phyloP scores from a whole-genome alignment of 2,797 vertebrate species.

The Crocidura indochinensis region DNA sequence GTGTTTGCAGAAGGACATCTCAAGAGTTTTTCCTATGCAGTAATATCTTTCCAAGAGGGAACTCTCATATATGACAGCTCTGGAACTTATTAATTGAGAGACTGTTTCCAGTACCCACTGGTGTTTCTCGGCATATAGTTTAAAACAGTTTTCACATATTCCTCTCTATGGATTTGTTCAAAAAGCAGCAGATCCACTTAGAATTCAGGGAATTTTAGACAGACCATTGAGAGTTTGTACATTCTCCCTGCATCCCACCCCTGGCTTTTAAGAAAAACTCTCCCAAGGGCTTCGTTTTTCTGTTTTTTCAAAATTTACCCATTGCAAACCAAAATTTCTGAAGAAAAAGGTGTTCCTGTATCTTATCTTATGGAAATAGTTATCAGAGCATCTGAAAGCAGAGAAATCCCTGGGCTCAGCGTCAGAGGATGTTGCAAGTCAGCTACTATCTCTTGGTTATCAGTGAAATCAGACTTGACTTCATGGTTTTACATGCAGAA shows the following conservation, averaged over 20 bases:
- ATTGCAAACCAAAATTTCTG: slow-evolving; percentile 7
- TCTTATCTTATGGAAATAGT: background rate
- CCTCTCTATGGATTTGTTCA: background rate
- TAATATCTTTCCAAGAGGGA: background rate
- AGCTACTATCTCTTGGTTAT: background rate
- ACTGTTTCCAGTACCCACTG: background rate
- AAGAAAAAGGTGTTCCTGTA: background rate
- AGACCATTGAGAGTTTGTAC: background rate
- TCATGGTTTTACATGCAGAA: background rate
- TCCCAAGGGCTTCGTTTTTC: background rate
- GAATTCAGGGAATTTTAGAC: background rate
- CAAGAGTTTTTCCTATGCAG: background rate
- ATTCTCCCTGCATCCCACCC: background rate
- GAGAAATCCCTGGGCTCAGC: background rate
- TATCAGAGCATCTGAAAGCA: background rate
- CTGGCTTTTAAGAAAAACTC: background rate
- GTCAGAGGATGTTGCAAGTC: background rate
- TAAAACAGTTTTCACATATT: background rate
- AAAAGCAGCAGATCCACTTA: background rate
- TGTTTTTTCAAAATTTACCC: background rate
- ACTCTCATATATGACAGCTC: background rate
- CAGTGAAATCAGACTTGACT: background rate
- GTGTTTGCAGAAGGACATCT: background rate
- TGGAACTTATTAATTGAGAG: background rate
- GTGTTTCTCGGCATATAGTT: background rate